Percentiles rank a stretch among this genome's conserved stretches.
These are phyloP conservation scores for Pygocentrus nattereri DNA, from an alignment of 2,797 vertebrate species.

Conservation along the genomic window DNA sequence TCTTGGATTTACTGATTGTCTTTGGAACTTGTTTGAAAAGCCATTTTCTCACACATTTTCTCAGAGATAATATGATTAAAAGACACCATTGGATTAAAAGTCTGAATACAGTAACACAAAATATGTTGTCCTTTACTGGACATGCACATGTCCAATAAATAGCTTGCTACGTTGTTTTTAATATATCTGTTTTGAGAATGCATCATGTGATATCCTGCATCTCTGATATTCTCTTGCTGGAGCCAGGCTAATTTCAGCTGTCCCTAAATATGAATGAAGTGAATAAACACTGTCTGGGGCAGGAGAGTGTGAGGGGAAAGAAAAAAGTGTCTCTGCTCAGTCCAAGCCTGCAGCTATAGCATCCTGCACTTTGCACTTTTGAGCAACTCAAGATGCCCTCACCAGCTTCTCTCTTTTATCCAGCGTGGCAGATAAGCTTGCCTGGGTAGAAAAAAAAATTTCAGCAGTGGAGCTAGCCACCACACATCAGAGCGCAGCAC, in stretches of 20 bases:
- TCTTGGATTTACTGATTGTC: background rate
- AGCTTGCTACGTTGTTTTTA: background rate
- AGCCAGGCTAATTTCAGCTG: slow-evolving; percentile 42
- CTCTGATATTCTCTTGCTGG: background rate
- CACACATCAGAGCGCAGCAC: background rate
- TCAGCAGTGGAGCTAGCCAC: slow-evolving; percentile 30
- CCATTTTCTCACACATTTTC: background rate
- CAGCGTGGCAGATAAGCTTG: slow-evolving; percentile 18
- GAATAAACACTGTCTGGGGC: slow-evolving; percentile 32
- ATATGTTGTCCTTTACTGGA: background rate
- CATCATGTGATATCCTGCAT: slow-evolving; percentile 19
- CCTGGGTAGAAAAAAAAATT: background rate
- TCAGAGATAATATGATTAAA: background rate
- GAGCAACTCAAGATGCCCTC: background rate
- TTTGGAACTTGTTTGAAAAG: background rate
- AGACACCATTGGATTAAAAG: background rate
- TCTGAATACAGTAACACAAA: background rate
- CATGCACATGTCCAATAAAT: background rate
- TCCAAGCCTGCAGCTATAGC: background rate
- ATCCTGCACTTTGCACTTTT: slow-evolving; percentile 11
- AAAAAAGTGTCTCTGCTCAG: background rate
- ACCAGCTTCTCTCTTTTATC: slow-evolving; percentile 1
- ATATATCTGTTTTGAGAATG: background rate
- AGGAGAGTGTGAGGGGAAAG: background rate
- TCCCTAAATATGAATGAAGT: slow-evolving; percentile 28